Conservation (phyloP, 2,888 invertebrate species). For the Asteroscopus sphinx region DNA sequence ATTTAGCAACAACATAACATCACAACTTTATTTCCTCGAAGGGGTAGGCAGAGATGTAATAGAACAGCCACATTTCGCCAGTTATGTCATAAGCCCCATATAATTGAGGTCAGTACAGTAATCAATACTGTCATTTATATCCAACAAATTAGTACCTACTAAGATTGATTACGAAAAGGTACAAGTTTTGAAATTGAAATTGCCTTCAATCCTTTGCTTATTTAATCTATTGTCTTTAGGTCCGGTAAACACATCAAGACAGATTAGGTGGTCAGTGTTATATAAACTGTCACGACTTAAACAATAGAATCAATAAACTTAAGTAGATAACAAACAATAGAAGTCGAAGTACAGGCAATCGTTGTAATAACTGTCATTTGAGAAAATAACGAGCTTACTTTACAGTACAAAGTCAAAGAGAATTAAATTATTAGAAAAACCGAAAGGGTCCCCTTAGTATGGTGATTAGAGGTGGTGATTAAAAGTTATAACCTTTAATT, state of each 20-base stretch:
- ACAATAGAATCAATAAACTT: slow-evolving; percentile 41
- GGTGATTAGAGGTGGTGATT: too few species aligned
- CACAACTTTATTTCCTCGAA: too few species aligned
- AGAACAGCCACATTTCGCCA: too few species aligned
- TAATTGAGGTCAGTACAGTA: too few species aligned
- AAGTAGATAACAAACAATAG: slow-evolving; percentile 19
- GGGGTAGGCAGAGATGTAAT: too few species aligned
- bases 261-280: slow-evolving; percentile 18
- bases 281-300: slow-evolving; percentile 13
- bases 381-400: slow-evolving; percentile 2
- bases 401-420: background rate
- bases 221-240: slow-evolving; percentile 8
- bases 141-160: too few species aligned
- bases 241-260: slow-evolving; percentile 22
- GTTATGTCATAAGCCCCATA: too few species aligned
- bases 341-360: slow-evolving; percentile 2
- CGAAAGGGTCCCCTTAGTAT: background rate
- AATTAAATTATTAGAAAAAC: background rate
- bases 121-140: too few species aligned
- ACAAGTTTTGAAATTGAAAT: slow-evolving; percentile 1
- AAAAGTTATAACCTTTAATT: too few species aligned
- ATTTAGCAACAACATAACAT: too few species aligned
- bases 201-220: background rate
- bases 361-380: slow-evolving; percentile 7
- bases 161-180: too few species aligned